These are phyloP conservation scores for Chloroceryle aenea DNA, from an alignment of 2,113 vertebrate genomes.

Conservation along the genomic window DNA sequence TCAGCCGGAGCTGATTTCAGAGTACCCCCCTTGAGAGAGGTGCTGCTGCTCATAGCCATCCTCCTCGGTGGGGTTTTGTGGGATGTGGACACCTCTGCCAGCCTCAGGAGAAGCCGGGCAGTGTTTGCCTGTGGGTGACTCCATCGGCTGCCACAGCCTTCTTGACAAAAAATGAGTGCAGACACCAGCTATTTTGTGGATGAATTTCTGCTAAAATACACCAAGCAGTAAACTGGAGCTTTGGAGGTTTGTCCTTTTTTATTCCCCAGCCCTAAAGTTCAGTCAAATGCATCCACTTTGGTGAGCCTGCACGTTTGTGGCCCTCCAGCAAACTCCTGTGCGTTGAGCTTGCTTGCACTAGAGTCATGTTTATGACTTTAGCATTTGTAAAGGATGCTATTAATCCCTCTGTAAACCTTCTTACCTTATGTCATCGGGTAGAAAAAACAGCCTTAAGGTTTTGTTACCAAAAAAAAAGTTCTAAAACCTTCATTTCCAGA, in stretches of 20 bases:
- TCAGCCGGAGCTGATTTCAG: neutral
- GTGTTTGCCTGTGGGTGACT: neutral
- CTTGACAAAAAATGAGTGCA: neutral
- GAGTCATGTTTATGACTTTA: neutral
- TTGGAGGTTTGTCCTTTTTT: neutral
- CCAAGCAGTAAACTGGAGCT: neutral
- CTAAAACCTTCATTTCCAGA: neutral
- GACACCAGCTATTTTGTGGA: neutral
- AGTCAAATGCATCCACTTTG: neutral
- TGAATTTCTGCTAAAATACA: neutral
- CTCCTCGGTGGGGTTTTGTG: neutral
- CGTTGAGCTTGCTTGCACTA: neutral
- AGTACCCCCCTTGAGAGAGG: neutral
- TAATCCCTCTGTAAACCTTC: neutral
- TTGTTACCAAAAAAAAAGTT: neutral
- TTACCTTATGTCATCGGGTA: neutral
- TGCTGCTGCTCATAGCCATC: neutral
- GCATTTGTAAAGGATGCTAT: neutral
- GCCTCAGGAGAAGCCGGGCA: neutral
- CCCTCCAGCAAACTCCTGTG: neutral
- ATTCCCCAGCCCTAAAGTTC: neutral
- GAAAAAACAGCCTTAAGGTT: neutral
- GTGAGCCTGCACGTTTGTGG: accelerated
- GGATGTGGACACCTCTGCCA: neutral
- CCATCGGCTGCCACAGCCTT: neutral